Base-by-base conservation (phyloP, 2,113 vertebrate genomes). In the Eublepharis macularius region DNA sequence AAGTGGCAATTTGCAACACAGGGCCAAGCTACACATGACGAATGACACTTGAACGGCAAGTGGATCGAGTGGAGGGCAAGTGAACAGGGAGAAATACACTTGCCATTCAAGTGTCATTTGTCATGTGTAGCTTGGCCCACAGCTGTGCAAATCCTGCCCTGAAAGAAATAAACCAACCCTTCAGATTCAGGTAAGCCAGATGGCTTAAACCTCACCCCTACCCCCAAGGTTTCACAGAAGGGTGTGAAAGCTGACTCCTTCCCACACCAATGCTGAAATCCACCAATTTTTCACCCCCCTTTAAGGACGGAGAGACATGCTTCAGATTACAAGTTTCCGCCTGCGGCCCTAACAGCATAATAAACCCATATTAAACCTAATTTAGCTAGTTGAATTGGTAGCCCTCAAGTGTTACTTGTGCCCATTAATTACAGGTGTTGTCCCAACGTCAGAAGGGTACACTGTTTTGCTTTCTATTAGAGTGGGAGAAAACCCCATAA, bases 311-410 rank as follows among this genome's bases (percentile, higher is more conserved):
- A 68, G 65, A 32, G 32, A 32, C 49, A 43, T 8, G 13, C 14
- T 11, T 77, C 39, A 29, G 29, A 65, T 36, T 60, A 32, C 32
- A 85, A 34, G 51, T 82, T 80, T 85, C 74, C 79, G 21, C 78
- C 79, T 49, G 29, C 70, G 78, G 83, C 21, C 16, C 51, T 3
- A 4, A 51, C 49, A 78, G 75, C 60, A n/a, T 49, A 3, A 51
- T 6, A 72, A 83, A 29, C 17, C 4, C 29, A 26, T 21, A 45
- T 54, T 34, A 63, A 82, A 0, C 19, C 60, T 49, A 77, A 76
- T 91, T 86, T 79, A 49, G 69, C 14, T 73, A 74, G 68, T 63
- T 47, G 63, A 85, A 80, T 80, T 39, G 73, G n/a, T 77, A 88
- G 89, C 82, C n/a, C 32, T 14, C 83, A 69, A 83, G 32, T 39